Evolutionary conservation across 2,888 invertebrate genomes (phyloP).

Genomic region (Vanessa cardui): DNA sequence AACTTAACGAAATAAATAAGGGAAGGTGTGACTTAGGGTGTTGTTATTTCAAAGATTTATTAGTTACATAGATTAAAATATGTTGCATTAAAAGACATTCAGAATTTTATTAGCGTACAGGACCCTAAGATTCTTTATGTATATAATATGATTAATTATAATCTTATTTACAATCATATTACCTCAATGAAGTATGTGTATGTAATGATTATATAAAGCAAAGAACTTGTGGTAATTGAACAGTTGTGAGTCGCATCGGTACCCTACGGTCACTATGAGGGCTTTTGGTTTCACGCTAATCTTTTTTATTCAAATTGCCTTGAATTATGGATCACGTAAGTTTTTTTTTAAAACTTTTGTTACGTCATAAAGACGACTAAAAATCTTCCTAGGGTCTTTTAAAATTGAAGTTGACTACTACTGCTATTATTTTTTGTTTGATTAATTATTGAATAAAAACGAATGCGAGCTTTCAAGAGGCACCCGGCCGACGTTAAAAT

Average conservation of each 20-base stretch:
- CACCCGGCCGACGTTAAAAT: no score
- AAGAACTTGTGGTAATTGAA: not conserved
- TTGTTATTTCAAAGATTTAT: no score
- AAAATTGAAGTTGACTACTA: no score
- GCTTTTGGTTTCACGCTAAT: not conserved
- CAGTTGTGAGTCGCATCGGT: not conserved
- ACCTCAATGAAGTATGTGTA: not conserved
- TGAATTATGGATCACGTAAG: not conserved
- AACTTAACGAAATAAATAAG: no score
- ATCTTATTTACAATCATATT: not conserved
- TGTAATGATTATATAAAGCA: not conserved
- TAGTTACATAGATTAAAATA: not conserved
- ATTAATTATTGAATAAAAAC: no score
- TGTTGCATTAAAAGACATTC: not conserved
- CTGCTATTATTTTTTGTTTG: no score
- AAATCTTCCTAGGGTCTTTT: no score
- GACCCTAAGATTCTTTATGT: not conserved
- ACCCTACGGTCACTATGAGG: slow-evolving; percentile 1
- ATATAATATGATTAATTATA: not conserved
- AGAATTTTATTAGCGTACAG: not conserved
- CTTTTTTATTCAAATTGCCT: not conserved
- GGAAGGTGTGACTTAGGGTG: no score
- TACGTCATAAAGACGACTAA: no score
- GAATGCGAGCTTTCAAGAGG: no score
- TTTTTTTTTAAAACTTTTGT: not conserved